Evolutionary conservation across 2,797 vertebrate genomes (phyloP).

Genomic region (Eulemur mongoz): DNA sequence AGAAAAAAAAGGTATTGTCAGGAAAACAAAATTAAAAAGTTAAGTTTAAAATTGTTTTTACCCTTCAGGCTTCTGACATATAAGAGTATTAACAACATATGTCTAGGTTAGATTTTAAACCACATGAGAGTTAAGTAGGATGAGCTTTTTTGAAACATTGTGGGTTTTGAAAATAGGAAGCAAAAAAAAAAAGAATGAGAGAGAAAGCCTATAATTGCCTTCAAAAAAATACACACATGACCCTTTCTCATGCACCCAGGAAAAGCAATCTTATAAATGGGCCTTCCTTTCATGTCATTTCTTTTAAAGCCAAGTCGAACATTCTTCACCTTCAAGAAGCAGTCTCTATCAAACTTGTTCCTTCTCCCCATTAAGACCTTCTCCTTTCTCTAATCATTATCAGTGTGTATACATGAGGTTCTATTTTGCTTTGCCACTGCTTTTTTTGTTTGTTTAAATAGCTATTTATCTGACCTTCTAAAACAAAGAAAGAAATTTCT

Average conservation of each 20-base stretch:
- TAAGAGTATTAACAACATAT: conserved; percentile 52
- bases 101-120: conserved; percentile 54
- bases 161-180: conserved; percentile 60
- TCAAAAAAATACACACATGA: conserved; percentile 12
- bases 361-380: background rate
- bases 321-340: background rate
- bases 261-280: background rate
- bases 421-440: conserved; percentile 1
- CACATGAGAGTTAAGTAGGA: conserved; percentile 27
- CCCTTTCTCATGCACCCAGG: background rate
- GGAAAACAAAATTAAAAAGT: conserved; percentile 62
- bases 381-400: background rate
- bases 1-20: background rate
- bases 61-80: conserved; percentile 29
- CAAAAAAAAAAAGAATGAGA: conserved; percentile 35
- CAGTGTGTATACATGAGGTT: background rate
- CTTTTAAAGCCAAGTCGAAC: background rate
- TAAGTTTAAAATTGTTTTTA: conserved; percentile 65
- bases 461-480: conserved; percentile 35
- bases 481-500: background rate
- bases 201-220: conserved; percentile 23
- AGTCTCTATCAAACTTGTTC: background rate
- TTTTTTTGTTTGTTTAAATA: background rate
- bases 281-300: background rate
- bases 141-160: conserved; percentile 18